Base-by-base conservation (phyloP, 2,113 vertebrate species). In the Tragelaphus strepsiceros region DNA sequence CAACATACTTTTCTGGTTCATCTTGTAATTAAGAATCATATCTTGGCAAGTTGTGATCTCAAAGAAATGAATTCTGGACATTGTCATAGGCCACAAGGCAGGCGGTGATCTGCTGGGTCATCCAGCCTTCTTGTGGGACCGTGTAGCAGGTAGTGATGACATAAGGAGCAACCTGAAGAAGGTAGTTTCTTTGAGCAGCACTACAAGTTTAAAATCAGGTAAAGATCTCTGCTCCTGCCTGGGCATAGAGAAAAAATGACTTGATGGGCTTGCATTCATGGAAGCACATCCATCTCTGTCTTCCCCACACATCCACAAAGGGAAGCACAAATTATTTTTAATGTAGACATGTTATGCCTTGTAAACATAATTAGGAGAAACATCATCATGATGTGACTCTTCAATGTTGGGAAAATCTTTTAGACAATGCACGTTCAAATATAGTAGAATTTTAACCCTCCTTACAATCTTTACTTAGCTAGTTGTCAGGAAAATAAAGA, bases 381-480 rank as follows among this genome's bases (percentile, higher is more conserved):
- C 17, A 83, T 17, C 16, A 56, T 43, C 21, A 86, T n/a, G 16
- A n/a, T 32, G 19, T 92, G 30, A 94, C 28, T 84, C 77, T 97
- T 84, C 9, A 91, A 26, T 46, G 30, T 81, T 54, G 30, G 81
- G 43, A 62, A 88, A 94, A 85, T 88, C 24, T 95, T 94, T 83
- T 85, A 62, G 81, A 90, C 12, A 93, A 54, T 0, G 28, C 43
- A 35, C 16, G 61, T 19, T 93, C 16, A 77, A 78, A 86, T 46
- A 46, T 6, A 49, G 59, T 58, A 67, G n/a, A 85, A 62, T 94
- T 90, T 95, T 92, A 94, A 43, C 67, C 19, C 14, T 32, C 46
- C 22, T 92, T 90, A 91, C 4, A 86, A 51, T 83, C 71, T 92
- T 96, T 59, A 67, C 89, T 95, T 92, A 84, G 56, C 15, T 95